Base-by-base conservation (phyloP, 2,888 invertebrate genomes). In the Nephrotoma appendiculata region DNA sequence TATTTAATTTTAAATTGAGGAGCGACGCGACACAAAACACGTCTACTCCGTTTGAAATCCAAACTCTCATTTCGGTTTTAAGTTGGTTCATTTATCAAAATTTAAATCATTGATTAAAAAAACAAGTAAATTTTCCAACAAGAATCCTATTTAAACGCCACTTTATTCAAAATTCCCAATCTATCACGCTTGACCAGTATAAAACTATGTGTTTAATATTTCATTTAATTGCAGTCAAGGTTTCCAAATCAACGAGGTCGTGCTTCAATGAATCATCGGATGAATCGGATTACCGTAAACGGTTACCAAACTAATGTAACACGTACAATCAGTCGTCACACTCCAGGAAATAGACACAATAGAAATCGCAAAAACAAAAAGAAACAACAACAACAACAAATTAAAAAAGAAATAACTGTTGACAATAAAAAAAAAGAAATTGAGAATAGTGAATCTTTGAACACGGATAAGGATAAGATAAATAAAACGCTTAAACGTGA, bases 241-340 rank as follows among this genome's bases (percentile, higher is more conserved):
- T 88, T 88, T 86, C 87, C 87, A 45, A 88, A 87, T 87, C 87
- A 87, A 85, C 87, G 87, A 12, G 86, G 87, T 12, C 87, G 87
- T 15, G 71, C 87, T 12, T 42, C 87, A 0, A 87, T 87, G 71
- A 87, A 87, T 43, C 88, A 88, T 45, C 19, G 19, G 45, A 43
- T 85, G 45, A 44, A 85, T 85, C 42, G 85, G 5, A 19, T 44
- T 43, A 11, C 85, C 11, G 31, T 85, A 12, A 85, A 45, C 31
- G 44, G 44, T 44, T 85, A 85, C 45, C 85, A 85, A 85, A 44
- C 85, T 2, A 87, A 87, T 87, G 85, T 88, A 41, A 52, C 88
- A 9, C 88, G 88, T 11, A 86, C 87, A 1, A 89, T 88, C 84
- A 88, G 88, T 85, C 88, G 88, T 41, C 88, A 88, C 11, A 19